phyloP scores from a whole-genome alignment of 2,797 vertebrate genomes.

The Rhinoraja longicauda region DNA sequence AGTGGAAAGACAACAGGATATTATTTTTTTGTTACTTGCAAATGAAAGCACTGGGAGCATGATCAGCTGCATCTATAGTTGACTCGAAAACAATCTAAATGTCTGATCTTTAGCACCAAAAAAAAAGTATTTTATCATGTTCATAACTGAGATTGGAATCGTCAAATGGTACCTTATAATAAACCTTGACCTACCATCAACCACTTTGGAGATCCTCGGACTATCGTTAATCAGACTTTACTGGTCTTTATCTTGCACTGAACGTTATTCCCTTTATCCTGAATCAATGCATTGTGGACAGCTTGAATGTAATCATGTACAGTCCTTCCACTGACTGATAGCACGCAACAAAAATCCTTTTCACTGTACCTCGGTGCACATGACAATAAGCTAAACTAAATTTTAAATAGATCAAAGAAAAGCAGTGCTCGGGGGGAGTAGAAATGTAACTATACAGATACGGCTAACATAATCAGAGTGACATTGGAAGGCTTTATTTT shows the following conservation, averaged over 20 bases:
- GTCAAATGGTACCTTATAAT: not conserved
- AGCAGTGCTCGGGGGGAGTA: not conserved
- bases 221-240: no score
- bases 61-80: not conserved
- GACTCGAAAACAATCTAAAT: not conserved
- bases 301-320: no score
- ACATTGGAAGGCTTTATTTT: no score
- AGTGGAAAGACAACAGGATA: not conserved
- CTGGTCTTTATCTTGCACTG: no score
- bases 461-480: not conserved
- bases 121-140: not conserved
- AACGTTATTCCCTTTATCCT: no score
- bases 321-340: no score
- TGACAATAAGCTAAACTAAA: no score
- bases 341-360: no score
- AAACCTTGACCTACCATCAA: not conserved
- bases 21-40: not conserved
- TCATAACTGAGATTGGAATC: not conserved
- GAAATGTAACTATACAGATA: not conserved
- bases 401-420: not conserved
- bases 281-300: no score
- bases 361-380: no score
- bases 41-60: not conserved
- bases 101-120: not conserved
- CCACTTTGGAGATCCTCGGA: no score